phyloP scores from a whole-genome alignment of 2,888 invertebrate genomes.

The Aphodius granarius region DNA sequence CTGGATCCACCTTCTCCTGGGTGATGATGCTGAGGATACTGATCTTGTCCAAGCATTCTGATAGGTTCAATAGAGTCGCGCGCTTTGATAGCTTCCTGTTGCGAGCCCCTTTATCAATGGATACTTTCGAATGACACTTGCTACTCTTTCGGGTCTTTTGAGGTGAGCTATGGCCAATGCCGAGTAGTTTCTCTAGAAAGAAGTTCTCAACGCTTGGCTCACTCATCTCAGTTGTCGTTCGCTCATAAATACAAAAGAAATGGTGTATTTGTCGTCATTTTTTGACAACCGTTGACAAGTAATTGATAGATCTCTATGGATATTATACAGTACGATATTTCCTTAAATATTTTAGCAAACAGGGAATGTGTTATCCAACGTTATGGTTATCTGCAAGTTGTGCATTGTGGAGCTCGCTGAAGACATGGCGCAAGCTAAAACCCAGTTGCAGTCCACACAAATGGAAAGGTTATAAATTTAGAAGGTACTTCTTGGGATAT shows the following conservation, averaged over 20 bases:
- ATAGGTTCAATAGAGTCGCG: conserved; percentile 12
- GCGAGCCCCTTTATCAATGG: background rate
- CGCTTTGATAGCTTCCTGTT: background rate
- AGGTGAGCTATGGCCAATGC: background rate
- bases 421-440: background rate
- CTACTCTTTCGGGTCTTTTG: background rate
- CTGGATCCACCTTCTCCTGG: conserved; percentile 24
- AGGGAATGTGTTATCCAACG: conserved; percentile 13
- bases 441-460: background rate
- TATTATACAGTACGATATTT: too few species aligned
- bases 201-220: background rate
- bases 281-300: too few species aligned
- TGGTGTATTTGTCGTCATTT: background rate
- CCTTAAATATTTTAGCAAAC: background rate
- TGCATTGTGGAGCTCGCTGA: conserved; percentile 12
- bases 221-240: background rate
- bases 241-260: background rate
- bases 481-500: too few species aligned
- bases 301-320: too few species aligned
- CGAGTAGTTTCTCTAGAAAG: background rate
- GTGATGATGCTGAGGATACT: conserved; percentile 29
- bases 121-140: background rate
- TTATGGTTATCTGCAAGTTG: conserved; percentile 12
- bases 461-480: background rate
- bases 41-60: conserved; percentile 30